phyloP scores from a whole-genome alignment of 1,140 invertebrate genomes.

The Reticulitermes speratus region DNA sequence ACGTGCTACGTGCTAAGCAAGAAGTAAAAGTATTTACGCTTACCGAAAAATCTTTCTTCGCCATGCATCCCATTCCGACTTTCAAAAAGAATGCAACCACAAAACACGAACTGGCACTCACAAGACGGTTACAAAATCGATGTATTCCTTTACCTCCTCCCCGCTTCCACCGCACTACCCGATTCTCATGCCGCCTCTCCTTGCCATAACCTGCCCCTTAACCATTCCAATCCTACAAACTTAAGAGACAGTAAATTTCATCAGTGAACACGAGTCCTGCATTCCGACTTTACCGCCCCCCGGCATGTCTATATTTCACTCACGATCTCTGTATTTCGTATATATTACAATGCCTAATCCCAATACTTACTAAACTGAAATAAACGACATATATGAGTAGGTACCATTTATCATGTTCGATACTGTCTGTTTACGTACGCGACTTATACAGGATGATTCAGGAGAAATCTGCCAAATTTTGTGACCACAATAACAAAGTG shows the following conservation, averaged over 20 bases:
- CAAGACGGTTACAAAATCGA: neutral
- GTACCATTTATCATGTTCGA: no score
- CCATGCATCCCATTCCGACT: neutral
- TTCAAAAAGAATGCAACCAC: neutral
- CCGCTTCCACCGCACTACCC: neutral
- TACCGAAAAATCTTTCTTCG: neutral
- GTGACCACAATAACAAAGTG: no score
- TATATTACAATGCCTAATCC: neutral
- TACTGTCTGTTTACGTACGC: no score
- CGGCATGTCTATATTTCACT: neutral
- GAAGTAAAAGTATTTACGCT: neutral
- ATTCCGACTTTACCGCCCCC: neutral
- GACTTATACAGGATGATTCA: no score
- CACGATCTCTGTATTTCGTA: neutral
- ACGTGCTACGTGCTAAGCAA: neutral
- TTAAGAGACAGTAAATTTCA: neutral
- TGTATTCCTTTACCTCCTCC: neutral
- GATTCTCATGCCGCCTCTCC: neutral
- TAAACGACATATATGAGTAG: no score
- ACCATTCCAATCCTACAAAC: neutral
- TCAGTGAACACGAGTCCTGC: conserved; percentile 4
- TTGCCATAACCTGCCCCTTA: neutral
- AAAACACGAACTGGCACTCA: neutral
- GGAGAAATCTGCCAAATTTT: no score
- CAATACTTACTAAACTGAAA: neutral